Evolutionary conservation across 2,797 vertebrate genomes (phyloP), one percentile per base, ranked within the genome.

Genomic region (Poeciliopsis presidionis): DNA sequence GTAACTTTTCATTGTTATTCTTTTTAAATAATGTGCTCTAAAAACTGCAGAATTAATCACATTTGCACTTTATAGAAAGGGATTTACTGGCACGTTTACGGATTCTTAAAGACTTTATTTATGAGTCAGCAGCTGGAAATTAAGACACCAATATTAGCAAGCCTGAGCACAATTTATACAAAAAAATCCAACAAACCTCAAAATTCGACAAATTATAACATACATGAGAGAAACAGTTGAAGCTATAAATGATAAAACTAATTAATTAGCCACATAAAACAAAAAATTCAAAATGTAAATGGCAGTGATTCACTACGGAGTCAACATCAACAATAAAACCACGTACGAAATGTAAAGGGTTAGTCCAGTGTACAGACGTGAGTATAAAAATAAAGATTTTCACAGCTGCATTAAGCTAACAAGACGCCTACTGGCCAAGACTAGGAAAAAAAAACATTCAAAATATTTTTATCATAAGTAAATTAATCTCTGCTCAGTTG

Each of bases 221-320:
- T 73, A 89, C 84, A 87, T 22, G 84, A 83, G 77, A 12, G 7
- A 61, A 76, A 75, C 47, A 28, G 73, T 86, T 84, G 63, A 76
- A 33, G 45, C 43, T 86, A 57, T 77, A 88, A 84, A 85, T 72
- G 74, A 80, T 84, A 71, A 76, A 53, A 63, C 43, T 41, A 79
- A 82, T 73, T 76, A 74, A 87, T 18, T n/a, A 0, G 63, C 80
- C 78, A 43, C 85, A 88, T 87, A 85, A 81, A 87, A 83, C 81
- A 79, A 25, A n/a, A 78, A 88, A 61, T 39, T 87, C 49, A 82
- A 91, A 76, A 84, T 74, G 74, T 82, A 87, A 88, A 91, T 93
- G 95, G 94, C 94, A 96, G 94, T 95, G 94, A 94, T 94, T 82
- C 88, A 87, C 84, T 81, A 83, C 76, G 79, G 18, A 84, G 57